A percentile compares a stretch with the other conserved stretches of the same genome.
Evolutionary conservation across 2,888 invertebrate species (phyloP).

Genomic region (Amphimallon solstitiale): DNA sequence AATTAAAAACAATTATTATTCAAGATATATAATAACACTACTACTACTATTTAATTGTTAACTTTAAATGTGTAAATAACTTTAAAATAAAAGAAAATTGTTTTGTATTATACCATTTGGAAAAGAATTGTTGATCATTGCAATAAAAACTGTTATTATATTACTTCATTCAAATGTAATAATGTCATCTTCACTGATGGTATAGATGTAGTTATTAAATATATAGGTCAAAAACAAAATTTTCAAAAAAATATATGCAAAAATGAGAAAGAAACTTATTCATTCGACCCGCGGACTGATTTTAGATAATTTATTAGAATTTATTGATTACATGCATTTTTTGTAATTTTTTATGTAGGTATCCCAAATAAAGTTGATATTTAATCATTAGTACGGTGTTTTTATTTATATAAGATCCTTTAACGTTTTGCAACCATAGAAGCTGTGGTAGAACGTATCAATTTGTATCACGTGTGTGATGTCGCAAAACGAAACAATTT

Average conservation of each 20-base stretch:
- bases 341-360: constrained; percentile 23
- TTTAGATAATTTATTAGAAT: constrained; percentile 19
- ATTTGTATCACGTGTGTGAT: too few relatives aligned
- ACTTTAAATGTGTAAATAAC: constrained; percentile 13
- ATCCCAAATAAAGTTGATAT: constrained; percentile 11
- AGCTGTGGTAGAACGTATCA: too few relatives aligned
- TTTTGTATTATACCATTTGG: constrained; percentile 12
- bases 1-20: too few relatives aligned
- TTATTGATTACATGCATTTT: constrained; percentile 13
- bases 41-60: constrained; percentile 12
- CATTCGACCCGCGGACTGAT: constrained; percentile 9
- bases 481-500: too few relatives aligned
- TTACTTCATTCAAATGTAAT: constrained; percentile 4
- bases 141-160: constrained; percentile 10
- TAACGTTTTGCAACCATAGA: too few relatives aligned
- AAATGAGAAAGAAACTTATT: not conserved
- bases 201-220: constrained; percentile 5
- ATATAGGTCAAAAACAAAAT: not conserved
- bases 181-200: constrained; percentile 8
- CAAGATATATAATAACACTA: not conserved
- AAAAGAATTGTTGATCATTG: constrained; percentile 16
- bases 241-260: too few relatives aligned
- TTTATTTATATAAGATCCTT: too few relatives aligned
- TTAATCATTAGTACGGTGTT: not conserved
- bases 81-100: constrained; percentile 8